These are phyloP conservation scores for Collichthys lucidus DNA, from an alignment of 2,113 vertebrate genomes.

Conservation along the genomic window DNA sequence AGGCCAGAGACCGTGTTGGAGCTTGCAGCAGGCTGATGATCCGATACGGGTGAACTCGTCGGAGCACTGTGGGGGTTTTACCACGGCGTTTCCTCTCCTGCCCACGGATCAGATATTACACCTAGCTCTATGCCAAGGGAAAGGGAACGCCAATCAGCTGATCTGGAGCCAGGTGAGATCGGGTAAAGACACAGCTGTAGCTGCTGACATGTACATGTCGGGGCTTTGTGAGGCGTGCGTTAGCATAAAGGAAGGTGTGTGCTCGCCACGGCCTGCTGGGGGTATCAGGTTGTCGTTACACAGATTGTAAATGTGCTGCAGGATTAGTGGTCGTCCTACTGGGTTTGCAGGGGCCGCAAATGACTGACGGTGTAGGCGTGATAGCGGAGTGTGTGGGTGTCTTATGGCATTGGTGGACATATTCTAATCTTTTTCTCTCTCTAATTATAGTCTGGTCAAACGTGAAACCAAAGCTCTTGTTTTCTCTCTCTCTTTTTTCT, in stretches of 20 bases:
- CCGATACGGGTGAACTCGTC: conserved; percentile 41
- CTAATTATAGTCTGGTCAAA: conserved; percentile 69
- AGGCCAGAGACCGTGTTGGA: conserved; percentile 38
- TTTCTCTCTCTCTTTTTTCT: conserved; percentile 34
- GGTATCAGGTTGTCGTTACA: conserved; percentile 71
- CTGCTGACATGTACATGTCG: conserved; percentile 27
- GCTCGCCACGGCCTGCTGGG: conserved; percentile 42
- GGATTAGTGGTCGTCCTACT: conserved; percentile 70
- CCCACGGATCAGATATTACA: conserved; percentile 35
- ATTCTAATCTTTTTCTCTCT: conserved; percentile 60
- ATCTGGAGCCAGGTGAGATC: conserved; percentile 80
- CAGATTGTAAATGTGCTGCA: conserved; percentile 69
- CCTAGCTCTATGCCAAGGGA: conserved; percentile 19
- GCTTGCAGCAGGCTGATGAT: conserved; percentile 44
- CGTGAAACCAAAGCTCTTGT: conserved; percentile 69
- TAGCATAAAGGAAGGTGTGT: conserved; percentile 52
- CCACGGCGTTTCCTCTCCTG: conserved; percentile 58
- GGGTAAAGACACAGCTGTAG: conserved; percentile 59
- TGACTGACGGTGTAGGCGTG: conserved; percentile 32
- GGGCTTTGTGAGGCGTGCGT: conserved; percentile 40
- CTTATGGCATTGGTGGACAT: conserved; percentile 49
- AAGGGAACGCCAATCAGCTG: conserved; percentile 72
- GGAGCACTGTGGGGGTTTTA: conserved; percentile 15
- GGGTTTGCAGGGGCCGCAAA: conserved; percentile 55
- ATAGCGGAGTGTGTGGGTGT: conserved; percentile 25